phyloP scores from a whole-genome alignment of 2,888 invertebrate species.

The Odontocolon sp. region DNA sequence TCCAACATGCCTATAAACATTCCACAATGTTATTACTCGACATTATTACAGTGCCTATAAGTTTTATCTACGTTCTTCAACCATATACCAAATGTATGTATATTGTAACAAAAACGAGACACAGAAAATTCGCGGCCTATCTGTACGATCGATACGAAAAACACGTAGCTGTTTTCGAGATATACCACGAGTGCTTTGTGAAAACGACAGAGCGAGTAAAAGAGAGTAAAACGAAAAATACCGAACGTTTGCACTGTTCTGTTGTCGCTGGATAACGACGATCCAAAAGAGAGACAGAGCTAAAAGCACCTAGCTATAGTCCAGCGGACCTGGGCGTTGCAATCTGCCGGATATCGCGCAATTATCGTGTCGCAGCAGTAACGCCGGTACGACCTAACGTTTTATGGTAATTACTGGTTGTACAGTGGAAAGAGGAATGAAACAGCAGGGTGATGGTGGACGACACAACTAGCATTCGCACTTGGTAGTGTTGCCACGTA shows the following conservation, averaged over 20 bases:
- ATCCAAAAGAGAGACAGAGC: constrained; percentile 19
- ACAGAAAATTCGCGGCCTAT: background rate
- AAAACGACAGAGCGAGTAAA: constrained; percentile 7
- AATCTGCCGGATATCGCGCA: constrained; percentile 67
- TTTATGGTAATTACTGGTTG: constrained; percentile 66
- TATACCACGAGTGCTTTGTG: constrained; percentile 1
- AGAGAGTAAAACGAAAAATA: constrained; percentile 18
- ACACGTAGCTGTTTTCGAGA: constrained; percentile 2
- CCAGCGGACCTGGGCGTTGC: constrained; percentile 57
- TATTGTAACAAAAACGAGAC: background rate
- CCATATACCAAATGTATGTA: background rate
- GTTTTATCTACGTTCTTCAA: background rate
- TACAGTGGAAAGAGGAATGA: constrained; percentile 31
- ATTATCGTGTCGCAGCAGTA: constrained; percentile 60
- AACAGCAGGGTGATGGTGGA: constrained; percentile 21
- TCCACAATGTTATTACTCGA: too few relatives aligned
- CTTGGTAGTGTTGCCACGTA: constrained; percentile 46
- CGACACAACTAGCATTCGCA: constrained; percentile 9
- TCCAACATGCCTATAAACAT: too few relatives aligned
- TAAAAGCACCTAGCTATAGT: constrained; percentile 22
- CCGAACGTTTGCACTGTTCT: constrained; percentile 1
- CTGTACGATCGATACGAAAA: background rate
- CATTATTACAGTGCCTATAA: too few relatives aligned
- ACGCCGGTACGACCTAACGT: constrained; percentile 45
- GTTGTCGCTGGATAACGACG: constrained; percentile 22